Evolutionary conservation across 2,113 vertebrate genomes (phyloP).

Genomic region (Myodes glareolus): DNA sequence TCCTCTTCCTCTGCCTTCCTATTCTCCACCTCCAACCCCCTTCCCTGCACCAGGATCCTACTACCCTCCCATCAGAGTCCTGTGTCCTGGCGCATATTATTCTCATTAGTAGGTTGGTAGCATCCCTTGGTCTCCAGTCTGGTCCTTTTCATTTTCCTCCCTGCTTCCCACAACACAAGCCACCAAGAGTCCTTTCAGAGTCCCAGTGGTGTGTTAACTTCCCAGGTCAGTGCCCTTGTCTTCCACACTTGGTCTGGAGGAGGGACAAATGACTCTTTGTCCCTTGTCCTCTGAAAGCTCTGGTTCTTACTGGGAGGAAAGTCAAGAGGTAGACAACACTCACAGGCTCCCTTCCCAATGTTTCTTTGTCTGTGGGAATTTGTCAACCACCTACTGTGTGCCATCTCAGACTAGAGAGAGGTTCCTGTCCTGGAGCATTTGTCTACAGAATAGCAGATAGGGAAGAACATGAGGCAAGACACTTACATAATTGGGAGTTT

Average conservation of each 20-base stretch:
- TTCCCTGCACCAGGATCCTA: not conserved
- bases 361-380: not conserved
- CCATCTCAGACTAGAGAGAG: not conserved
- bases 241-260: not conserved
- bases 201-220: no score
- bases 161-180: not conserved
- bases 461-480: not conserved
- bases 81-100: not conserved
- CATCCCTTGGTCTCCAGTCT: no score
- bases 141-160: not conserved
- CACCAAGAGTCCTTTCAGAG: not conserved
- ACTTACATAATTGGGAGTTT: not conserved
- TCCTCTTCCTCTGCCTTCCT: fast-evolving
- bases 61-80: not conserved
- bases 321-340: not conserved
- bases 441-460: not conserved
- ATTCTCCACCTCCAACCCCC: no score
- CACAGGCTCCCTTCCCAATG: not conserved
- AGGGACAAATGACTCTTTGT: not conserved
- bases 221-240: not conserved
- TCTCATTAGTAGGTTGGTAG: not conserved
- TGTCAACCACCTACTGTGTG: not conserved
- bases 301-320: not conserved
- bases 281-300: not conserved
- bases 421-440: not conserved